Evolutionary conservation across 53 echinoderm and acorn worm species (phyloP).

Genomic region (Pentamera pediparva): DNA sequence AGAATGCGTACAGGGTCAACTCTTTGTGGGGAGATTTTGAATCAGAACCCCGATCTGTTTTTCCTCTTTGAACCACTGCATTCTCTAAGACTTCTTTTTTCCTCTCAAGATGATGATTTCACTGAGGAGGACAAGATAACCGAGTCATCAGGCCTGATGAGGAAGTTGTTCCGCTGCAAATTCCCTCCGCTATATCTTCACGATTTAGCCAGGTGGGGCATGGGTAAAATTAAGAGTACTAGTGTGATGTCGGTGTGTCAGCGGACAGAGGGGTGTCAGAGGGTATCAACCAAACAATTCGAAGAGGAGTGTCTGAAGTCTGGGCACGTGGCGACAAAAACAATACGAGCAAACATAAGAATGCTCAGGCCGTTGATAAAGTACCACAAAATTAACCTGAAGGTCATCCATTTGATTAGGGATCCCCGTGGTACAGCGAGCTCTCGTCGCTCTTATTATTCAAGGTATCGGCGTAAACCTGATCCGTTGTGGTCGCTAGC

Average conservation of each 20-base stretch:
- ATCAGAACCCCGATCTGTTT: slow-evolving; percentile 74
- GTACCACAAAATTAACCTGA: slow-evolving; percentile 53
- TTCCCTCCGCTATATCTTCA: slow-evolving; percentile 42
- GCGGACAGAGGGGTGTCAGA: slow-evolving; percentile 27
- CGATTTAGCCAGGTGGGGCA: slow-evolving; percentile 47
- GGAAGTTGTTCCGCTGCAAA: slow-evolving; percentile 43
- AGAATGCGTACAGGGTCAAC: slow-evolving; percentile 90
- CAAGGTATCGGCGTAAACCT: background rate
- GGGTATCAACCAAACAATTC: slow-evolving; percentile 16
- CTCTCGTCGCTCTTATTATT: slow-evolving; percentile 66
- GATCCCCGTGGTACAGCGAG: slow-evolving; percentile 87
- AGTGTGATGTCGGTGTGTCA: slow-evolving; percentile 39
- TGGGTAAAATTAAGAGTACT: slow-evolving; percentile 41
- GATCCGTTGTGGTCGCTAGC: background rate
- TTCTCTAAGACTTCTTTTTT: slow-evolving; percentile 30
- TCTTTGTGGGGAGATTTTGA: slow-evolving; percentile 80
- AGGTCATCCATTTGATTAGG: slow-evolving; percentile 78
- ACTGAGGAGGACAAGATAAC: background rate
- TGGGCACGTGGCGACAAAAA: slow-evolving; percentile 50
- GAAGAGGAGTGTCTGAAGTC: background rate
- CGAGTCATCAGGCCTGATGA: slow-evolving; percentile 38
- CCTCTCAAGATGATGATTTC: background rate
- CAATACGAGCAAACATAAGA: slow-evolving; percentile 64
- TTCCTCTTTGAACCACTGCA: slow-evolving; percentile 85
- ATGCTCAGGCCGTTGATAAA: slow-evolving; percentile 60